Percentiles rank a stretch among this genome's conserved stretches.
Evolutionary conservation across 2,113 vertebrate species (phyloP).

Genomic region (Cavia porcellus): DNA sequence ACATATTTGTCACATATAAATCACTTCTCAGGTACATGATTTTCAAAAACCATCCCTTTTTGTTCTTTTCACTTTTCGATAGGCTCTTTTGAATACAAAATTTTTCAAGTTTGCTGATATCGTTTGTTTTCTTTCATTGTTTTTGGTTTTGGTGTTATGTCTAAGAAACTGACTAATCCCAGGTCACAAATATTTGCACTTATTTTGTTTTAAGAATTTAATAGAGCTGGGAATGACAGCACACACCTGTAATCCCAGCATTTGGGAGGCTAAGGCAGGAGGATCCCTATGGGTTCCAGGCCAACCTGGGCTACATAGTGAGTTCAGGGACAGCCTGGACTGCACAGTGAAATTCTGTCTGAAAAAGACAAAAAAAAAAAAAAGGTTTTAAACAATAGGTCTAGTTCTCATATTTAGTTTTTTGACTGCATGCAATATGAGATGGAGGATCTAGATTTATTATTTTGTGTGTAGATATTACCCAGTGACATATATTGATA

Average conservation of each 20-base stretch:
- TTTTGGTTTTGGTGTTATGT: slow-evolving; percentile 7
- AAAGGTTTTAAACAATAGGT: not conserved
- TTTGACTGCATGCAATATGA: not conserved
- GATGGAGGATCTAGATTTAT: not conserved
- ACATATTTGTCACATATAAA: not conserved
- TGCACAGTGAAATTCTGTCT: not conserved
- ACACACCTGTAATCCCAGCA: not conserved
- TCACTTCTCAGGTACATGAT: not conserved
- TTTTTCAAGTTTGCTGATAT: not conserved
- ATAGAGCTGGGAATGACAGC: not conserved
- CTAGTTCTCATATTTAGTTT: not conserved
- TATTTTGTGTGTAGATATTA: not conserved
- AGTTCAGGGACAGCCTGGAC: not conserved
- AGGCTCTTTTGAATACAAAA: not conserved
- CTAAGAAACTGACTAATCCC: not conserved
- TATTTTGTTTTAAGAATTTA: slow-evolving; percentile 36
- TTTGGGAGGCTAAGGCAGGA: no score
- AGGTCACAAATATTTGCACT: not conserved
- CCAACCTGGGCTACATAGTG: not conserved
- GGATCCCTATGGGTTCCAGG: not conserved
- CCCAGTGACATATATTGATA: not conserved
- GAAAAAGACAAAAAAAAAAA: not conserved
- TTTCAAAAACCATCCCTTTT: not conserved
- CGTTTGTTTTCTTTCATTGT: not conserved
- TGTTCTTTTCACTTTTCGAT: not conserved